These are phyloP conservation scores for Melopsittacus undulatus DNA, from an alignment of 2,797 vertebrate species.

Conservation along the genomic window DNA sequence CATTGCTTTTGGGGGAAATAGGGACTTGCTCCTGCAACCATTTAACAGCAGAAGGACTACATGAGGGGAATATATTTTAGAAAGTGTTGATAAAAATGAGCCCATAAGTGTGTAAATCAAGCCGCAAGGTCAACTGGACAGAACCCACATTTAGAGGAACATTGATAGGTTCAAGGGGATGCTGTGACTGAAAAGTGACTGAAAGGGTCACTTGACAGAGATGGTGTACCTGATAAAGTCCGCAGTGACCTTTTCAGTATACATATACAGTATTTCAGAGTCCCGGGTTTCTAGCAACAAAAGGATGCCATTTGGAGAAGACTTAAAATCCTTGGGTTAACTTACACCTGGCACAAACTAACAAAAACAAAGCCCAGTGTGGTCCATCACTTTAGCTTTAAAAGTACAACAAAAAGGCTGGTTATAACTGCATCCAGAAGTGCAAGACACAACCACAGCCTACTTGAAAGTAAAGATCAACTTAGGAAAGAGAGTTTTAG, in stretches of 20 bases:
- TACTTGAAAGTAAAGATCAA: background rate
- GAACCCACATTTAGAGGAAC: background rate
- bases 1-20: background rate
- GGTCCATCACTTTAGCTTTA: background rate
- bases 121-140: background rate
- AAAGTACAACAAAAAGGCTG: background rate
- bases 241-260: background rate
- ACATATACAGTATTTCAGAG: background rate
- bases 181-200: background rate
- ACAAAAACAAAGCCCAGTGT: background rate
- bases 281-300: background rate
- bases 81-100: background rate
- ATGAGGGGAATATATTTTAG: background rate
- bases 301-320: fast-evolving
- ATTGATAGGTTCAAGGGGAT: background rate
- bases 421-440: background rate
- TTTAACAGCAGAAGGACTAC: background rate
- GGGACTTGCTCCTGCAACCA: background rate
- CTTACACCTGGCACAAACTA: background rate
- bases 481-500: background rate
- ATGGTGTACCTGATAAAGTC: background rate
- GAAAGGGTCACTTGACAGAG: background rate
- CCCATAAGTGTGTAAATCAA: background rate
- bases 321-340: background rate
- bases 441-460: background rate